A percentile compares a stretch with the other conserved stretches of the same genome.
These are phyloP conservation scores for Zaprionus gabonicus DNA, from an alignment of 1,140 invertebrate genomes.

Conservation along the genomic window DNA sequence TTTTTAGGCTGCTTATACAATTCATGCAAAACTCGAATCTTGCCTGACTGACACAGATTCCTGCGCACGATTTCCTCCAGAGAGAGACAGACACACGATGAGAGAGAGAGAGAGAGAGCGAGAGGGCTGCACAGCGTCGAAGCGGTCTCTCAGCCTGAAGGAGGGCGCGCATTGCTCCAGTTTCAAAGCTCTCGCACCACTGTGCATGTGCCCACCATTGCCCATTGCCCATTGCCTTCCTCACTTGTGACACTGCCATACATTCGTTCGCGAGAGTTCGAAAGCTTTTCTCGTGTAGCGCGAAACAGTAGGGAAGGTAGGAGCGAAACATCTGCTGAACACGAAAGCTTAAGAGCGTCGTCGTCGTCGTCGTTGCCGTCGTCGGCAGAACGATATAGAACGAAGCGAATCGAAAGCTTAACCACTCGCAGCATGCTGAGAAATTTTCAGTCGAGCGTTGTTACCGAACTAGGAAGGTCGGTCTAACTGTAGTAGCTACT, in stretches of 20 bases:
- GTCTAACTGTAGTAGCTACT: conserved; percentile 77
- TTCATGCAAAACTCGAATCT: conserved; percentile 64
- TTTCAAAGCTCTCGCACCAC: conserved; percentile 66
- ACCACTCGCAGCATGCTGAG: conserved; percentile 79
- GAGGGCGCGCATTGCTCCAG: conserved; percentile 61
- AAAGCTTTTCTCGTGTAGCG: conserved; percentile 56
- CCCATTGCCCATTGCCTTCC: conserved; percentile 49
- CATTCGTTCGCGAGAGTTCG: conserved; percentile 57
- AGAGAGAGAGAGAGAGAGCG: background rate
- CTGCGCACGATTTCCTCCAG: conserved; percentile 39
- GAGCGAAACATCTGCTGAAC: conserved; percentile 67
- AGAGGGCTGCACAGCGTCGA: background rate
- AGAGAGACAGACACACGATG: background rate
- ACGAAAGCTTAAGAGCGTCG: conserved; percentile 59
- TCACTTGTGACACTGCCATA: conserved; percentile 78
- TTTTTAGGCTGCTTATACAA: conserved; percentile 61
- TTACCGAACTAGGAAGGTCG: conserved; percentile 83
- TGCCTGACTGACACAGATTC: conserved; percentile 61
- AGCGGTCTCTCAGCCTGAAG: conserved; percentile 22
- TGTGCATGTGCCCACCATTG: conserved; percentile 14
- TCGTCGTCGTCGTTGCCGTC: conserved; percentile 17
- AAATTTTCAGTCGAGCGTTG: conserved; percentile 84
- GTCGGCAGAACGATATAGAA: conserved; percentile 40
- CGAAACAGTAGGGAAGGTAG: conserved; percentile 5
- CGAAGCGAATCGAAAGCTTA: conserved; percentile 73